A percentile compares a stretch with the other conserved stretches of the same genome.
Evolutionary conservation across 2,797 vertebrate genomes (phyloP).

Genomic region (Hipposideros larvatus): DNA sequence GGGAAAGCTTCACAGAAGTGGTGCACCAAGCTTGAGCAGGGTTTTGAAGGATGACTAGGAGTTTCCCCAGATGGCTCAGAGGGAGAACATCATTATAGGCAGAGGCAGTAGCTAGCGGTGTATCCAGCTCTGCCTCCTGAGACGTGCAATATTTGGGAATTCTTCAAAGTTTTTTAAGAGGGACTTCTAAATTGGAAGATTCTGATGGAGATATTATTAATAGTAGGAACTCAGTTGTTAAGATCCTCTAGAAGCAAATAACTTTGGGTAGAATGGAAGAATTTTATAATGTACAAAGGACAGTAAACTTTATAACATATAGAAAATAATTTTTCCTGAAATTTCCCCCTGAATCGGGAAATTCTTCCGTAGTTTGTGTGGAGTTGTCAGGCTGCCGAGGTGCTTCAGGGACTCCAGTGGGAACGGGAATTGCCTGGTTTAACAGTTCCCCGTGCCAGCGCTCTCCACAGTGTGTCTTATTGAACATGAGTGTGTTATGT

Average conservation of each 20-base stretch:
- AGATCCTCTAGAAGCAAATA: background rate
- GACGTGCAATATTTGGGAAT: background rate
- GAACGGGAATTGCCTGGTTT: background rate
- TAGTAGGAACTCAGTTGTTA: background rate
- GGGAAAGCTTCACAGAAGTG: background rate
- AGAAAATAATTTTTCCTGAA: background rate
- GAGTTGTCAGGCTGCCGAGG: background rate
- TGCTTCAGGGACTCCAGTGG: background rate
- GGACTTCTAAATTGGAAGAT: background rate
- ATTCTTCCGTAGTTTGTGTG: background rate
- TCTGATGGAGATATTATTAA: background rate
- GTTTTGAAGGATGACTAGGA: background rate
- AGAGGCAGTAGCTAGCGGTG: too few species aligned
- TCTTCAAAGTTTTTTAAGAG: background rate
- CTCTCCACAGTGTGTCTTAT: background rate
- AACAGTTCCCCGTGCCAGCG: too few species aligned
- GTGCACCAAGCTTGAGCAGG: background rate
- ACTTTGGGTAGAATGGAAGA: background rate
- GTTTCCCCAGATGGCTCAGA: background rate
- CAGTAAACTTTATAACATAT: background rate
- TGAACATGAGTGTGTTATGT: background rate
- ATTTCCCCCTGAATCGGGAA: background rate
- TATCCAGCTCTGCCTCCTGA: background rate
- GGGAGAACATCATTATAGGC: background rate
- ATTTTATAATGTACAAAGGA: background rate